Percentiles rank a stretch among this genome's conserved stretches.
Evolutionary conservation across 2,888 invertebrate genomes (phyloP).

Genomic region (Pomacea canaliculata): DNA sequence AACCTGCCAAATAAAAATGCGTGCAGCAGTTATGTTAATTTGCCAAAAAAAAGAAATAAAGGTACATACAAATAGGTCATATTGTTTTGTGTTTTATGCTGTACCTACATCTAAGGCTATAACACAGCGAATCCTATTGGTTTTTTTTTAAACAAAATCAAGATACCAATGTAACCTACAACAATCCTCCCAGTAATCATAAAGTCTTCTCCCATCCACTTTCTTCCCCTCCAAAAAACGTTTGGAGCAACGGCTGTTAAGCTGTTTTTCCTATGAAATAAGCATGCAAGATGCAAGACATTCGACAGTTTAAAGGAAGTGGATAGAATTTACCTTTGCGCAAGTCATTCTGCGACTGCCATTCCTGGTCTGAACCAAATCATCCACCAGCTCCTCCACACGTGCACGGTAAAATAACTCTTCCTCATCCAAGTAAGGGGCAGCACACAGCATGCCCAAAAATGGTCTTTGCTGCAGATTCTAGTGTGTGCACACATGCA

Average conservation of each 20-base stretch:
- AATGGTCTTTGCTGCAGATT: slow-evolving; percentile 17
- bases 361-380: slow-evolving; percentile 21
- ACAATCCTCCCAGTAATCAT: too few relatives aligned
- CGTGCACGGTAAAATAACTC: slow-evolving; percentile 74
- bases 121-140: too few relatives aligned
- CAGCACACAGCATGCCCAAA: slow-evolving; percentile 46
- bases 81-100: too few relatives aligned
- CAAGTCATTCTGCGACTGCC: slow-evolving; percentile 1
- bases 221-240: too few relatives aligned
- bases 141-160: too few relatives aligned
- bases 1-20: slow-evolving; percentile 72
- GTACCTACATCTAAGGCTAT: too few relatives aligned
- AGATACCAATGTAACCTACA: too few relatives aligned
- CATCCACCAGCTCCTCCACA: slow-evolving; percentile 64
- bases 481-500: slow-evolving; percentile 14
- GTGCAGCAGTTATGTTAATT: neutral
- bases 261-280: too few relatives aligned
- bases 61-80: neutral
- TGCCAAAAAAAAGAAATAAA: neutral
- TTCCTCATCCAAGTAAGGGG: slow-evolving; percentile 66
- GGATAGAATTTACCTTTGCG: too few relatives aligned
- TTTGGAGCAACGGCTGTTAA: too few relatives aligned
- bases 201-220: too few relatives aligned
- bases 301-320: neutral
- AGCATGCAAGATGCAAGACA: neutral